phyloP scores from a whole-genome alignment of 2,888 invertebrate species.

The Tenthredo scrophulariae region DNA sequence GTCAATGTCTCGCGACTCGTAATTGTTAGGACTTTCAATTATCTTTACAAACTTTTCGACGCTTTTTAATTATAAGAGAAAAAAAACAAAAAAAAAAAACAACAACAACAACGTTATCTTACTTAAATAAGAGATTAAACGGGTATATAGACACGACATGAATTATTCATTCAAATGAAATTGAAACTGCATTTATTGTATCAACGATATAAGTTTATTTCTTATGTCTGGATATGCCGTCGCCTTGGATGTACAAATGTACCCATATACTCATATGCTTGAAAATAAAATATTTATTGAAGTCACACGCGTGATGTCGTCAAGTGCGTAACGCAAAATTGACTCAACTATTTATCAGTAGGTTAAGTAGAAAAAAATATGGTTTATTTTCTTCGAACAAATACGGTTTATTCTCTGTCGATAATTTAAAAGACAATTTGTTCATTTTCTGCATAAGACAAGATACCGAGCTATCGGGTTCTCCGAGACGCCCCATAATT shows the following conservation, averaged over 20 bases:
- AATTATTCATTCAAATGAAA: neutral
- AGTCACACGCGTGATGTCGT: neutral
- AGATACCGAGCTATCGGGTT: neutral
- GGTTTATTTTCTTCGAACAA: neutral
- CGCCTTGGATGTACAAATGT: neutral
- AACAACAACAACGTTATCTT: no score
- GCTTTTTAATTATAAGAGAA: neutral
- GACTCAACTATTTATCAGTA: slow-evolving; percentile 22
- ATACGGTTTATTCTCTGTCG: neutral
- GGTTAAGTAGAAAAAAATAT: neutral
- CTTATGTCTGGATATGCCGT: neutral
- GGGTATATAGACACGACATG: neutral
- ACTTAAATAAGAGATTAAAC: neutral
- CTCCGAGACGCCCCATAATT: neutral
- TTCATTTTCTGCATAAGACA: neutral
- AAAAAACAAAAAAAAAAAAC: neutral
- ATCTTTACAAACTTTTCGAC: neutral
- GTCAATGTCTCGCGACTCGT: slow-evolving; percentile 54
- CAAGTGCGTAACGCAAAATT: slow-evolving; percentile 12
- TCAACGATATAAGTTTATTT: neutral
- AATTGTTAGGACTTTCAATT: neutral
- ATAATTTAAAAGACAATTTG: slow-evolving; percentile 25
- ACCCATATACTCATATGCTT: neutral
- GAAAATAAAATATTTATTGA: neutral
- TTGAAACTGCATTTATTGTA: neutral